Conservation (phyloP, 2,113 vertebrate species). For the Protobothrops flavoviridis region DNA sequence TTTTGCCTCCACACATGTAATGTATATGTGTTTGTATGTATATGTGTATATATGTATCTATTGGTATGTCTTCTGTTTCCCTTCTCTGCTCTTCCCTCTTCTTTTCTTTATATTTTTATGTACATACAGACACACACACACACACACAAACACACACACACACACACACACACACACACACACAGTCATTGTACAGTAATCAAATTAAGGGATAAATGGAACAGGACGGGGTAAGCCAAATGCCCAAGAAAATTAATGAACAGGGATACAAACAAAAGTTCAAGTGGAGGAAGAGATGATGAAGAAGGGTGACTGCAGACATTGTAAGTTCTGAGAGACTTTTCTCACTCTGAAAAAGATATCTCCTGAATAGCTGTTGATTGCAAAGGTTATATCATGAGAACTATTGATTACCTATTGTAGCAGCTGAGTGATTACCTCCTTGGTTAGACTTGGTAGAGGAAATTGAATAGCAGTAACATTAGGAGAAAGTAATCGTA, state of each 20-base stretch:
- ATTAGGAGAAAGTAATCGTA: background rate
- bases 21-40: background rate
- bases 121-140: too few species aligned
- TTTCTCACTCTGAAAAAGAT: background rate
- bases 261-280: background rate
- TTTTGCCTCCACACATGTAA: background rate
- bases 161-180: background rate
- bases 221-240: background rate
- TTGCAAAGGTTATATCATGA: background rate
- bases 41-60: background rate
- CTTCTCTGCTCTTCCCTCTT: background rate
- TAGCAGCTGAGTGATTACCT: background rate
- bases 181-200: background rate
- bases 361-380: background rate
- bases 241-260: background rate
- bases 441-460: background rate
- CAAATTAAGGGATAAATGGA: background rate
- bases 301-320: background rate
- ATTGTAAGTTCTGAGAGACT: background rate
- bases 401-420: background rate
- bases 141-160: too few species aligned
- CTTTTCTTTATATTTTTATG: background rate
- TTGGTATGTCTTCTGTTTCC: background rate
- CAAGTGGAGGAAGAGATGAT: background rate
- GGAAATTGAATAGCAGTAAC: background rate